These are phyloP conservation scores for Taeniopygia guttata DNA, from an alignment of 2,797 vertebrate species.

Conservation along the genomic window DNA sequence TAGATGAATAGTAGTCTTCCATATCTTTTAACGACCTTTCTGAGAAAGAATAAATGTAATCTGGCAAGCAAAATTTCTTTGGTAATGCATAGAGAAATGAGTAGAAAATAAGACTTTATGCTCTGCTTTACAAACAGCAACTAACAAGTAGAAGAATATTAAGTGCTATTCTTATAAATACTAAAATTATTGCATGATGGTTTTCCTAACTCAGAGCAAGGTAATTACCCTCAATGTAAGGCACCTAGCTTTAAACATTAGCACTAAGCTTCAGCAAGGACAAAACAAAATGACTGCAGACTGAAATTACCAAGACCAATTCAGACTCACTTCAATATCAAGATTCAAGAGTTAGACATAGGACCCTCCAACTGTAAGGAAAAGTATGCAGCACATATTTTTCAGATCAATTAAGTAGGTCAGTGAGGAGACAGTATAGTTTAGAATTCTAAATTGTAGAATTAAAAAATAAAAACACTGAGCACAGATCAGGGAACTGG, in stretches of 20 bases:
- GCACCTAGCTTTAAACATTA: background rate
- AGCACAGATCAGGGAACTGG: background rate
- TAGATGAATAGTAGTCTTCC: background rate
- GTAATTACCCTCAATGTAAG: background rate
- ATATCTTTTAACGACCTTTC: conserved; percentile 11
- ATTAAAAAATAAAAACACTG: background rate
- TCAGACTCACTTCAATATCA: background rate
- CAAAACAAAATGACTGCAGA: background rate
- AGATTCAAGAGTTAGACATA: rapidly evolving
- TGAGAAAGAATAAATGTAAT: conserved; percentile 12
- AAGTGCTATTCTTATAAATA: background rate
- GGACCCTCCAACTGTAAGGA: background rate
- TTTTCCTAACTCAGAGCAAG: background rate
- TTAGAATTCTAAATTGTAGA: background rate
- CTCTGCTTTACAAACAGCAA: background rate
- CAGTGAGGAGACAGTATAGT: background rate
- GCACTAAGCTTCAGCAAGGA: background rate
- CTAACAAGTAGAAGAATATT: conserved; percentile 16
- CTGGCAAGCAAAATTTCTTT: conserved; percentile 6
- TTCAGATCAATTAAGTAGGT: background rate
- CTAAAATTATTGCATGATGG: background rate
- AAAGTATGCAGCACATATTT: background rate
- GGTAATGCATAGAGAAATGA: background rate
- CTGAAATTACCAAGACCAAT: background rate
- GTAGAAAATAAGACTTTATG: conserved; percentile 20